Evolutionary conservation across 1,140 invertebrate genomes (phyloP), one percentile per base, ranked within the genome.

Genomic region (Philotrypesis tridentata): DNA sequence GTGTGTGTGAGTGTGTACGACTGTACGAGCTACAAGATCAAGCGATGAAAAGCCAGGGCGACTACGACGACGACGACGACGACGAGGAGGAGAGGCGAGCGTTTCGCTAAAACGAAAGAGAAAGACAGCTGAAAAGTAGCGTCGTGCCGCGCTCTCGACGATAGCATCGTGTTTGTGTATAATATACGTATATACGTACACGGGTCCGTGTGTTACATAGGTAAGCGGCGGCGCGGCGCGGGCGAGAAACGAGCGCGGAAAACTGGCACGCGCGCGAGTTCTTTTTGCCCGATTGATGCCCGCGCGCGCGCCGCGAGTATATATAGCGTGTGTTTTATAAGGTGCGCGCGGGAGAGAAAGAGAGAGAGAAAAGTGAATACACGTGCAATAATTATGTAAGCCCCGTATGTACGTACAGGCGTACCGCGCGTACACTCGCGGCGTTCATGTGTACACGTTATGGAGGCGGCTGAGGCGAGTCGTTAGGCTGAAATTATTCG

Each of bases 311-410:
- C n/a, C n/a, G n/a, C n/a, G n/a, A n/a, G n/a, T n/a, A n/a, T n/a
- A n/a, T n/a, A n/a, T n/a, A n/a, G n/a, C n/a, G n/a, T 14, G 21
- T 33, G 67, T 29, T 65, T 29, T 55, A 55, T 55, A 65, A 65
- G 61, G 23, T 65, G 60, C 60, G 23, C n/a, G 23, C n/a, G 23
- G 60, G 0, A 0, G 40, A 14, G 40, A n/a, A n/a, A n/a, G n/a
- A n/a, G n/a, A n/a, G n/a, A 2, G n/a, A 63, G 61, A 8, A 27
- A 63, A 29, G 61, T 65, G 21, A 55, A 55, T 65, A 70, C 67
- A 37, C 31, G 67, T 70, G 67, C 67, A 70, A 70, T 33, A 70
- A 70, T 70, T 70, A 70, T 70, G 67, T 70, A 70, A 70, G 31
- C 14, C 9, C 14, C 21, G 48, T 7, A n/a, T n/a, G 48, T 55